Percentiles rank a stretch among this genome's conserved stretches.
Evolutionary conservation across 2,888 invertebrate genomes (phyloP).

Genomic region (Stenurella melanura): DNA sequence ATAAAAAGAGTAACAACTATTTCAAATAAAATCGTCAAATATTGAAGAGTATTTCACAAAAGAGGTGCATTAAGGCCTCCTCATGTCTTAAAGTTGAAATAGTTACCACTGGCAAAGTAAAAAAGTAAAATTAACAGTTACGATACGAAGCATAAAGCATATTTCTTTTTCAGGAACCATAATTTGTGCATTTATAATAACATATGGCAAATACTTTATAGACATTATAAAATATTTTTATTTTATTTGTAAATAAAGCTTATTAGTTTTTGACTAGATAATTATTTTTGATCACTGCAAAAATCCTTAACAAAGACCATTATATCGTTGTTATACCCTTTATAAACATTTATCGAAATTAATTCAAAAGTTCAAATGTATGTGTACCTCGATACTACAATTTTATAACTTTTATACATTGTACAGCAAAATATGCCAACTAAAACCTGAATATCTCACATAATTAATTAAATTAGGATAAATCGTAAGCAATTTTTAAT

Average conservation of each 20-base stretch:
- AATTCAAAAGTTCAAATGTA: conserved; percentile 8
- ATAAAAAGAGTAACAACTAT: conserved; percentile 32
- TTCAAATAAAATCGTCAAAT: conserved; percentile 31
- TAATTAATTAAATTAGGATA: conserved; percentile 24
- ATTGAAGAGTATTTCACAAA: conserved; percentile 3
- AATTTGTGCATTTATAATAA: conserved; percentile 58
- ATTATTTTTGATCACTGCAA: conserved; percentile 69
- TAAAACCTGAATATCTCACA: background rate
- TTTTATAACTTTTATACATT: conserved; percentile 8
- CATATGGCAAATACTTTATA: conserved; percentile 39
- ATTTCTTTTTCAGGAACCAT: conserved; percentile 60
- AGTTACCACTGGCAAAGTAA: conserved; percentile 11
- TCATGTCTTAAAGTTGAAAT: background rate
- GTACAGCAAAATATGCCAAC: background rate
- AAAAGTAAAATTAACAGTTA: conserved; percentile 18
- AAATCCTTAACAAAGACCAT: conserved; percentile 62
- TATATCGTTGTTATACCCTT: conserved; percentile 43
- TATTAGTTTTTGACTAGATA: conserved; percentile 62
- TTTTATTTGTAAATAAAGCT: conserved; percentile 62
- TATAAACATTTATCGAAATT: conserved; percentile 31
- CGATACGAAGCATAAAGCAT: conserved; percentile 50
- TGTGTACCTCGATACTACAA: background rate
- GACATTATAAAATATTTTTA: conserved; percentile 36
- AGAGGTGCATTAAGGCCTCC: background rate
- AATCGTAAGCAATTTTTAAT: conserved; percentile 54